Conservation (phyloP, 23 tunicate species). For the Oikopleura vanhoeffeni region DNA sequence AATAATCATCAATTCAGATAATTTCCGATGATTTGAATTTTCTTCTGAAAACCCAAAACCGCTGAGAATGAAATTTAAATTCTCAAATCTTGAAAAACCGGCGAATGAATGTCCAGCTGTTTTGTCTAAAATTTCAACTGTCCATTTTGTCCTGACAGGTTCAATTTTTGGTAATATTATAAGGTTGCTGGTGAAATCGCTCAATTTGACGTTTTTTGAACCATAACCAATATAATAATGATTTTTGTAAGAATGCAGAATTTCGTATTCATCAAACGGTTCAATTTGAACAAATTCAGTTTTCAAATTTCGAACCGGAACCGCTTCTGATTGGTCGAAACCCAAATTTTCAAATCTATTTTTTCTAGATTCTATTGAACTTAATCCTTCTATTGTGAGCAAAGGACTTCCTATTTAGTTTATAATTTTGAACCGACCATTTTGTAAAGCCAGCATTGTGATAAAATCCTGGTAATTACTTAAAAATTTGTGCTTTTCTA, state of each 20-base stretch:
- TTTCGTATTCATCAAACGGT: constrained; percentile 12
- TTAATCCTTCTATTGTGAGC: neutral
- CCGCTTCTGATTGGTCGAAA: too few species aligned
- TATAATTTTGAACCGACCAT: too few species aligned
- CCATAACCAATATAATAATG: constrained; percentile 7
- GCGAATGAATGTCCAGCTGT: neutral
- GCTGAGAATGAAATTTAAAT: neutral
- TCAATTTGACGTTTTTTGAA: neutral
- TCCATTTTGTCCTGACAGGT: neutral
- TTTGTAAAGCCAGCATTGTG: too few species aligned
- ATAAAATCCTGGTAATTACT: too few species aligned
- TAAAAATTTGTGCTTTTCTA: too few species aligned
- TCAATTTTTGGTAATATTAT: neutral
- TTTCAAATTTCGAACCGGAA: too few species aligned
- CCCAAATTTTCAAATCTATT: too few species aligned
- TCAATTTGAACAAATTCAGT: too few species aligned
- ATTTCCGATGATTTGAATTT: neutral
- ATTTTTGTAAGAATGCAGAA: neutral
- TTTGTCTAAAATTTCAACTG: neutral
- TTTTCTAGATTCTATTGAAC: neutral
- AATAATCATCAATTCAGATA: too few species aligned
- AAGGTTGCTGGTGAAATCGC: neutral
- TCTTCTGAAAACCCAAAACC: neutral
- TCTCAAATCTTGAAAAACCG: neutral
- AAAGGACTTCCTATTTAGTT: too few species aligned